Evolutionary conservation across 2,888 invertebrate species (phyloP).

Genomic region (Fragum fragum): DNA sequence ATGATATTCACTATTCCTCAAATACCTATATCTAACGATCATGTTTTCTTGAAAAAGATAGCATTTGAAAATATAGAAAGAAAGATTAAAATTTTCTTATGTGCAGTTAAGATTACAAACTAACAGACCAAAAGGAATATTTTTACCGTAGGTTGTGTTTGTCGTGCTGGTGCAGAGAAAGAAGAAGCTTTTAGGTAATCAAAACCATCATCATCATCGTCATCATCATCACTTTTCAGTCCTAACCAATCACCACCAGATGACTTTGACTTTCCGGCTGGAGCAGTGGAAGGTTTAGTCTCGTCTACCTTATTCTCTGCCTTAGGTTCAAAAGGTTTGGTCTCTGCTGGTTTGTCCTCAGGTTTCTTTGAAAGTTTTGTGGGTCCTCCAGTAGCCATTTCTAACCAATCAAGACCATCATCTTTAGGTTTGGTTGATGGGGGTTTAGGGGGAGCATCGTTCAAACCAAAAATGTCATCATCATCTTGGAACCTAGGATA

Average conservation of each 20-base stretch:
- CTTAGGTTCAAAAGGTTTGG: conserved; percentile 20
- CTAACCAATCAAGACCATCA: conserved; percentile 83
- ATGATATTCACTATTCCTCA: too few relatives aligned
- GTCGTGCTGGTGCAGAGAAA: conserved; percentile 62
- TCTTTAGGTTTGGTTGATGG: conserved; percentile 57
- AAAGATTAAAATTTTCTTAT: too few relatives aligned
- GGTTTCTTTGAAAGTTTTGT: conserved; percentile 40
- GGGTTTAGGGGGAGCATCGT: conserved; percentile 72
- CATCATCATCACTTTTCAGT: conserved; percentile 86
- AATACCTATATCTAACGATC: too few relatives aligned
- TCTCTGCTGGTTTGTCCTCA: conserved; percentile 41
- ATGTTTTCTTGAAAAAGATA: too few relatives aligned
- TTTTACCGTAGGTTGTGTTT: conserved; percentile 43
- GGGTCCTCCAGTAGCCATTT: conserved; percentile 68
- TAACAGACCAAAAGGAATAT: too few relatives aligned
- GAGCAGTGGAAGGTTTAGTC: conserved; percentile 67
- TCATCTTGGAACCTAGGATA: conserved; percentile 82
- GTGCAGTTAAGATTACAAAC: too few relatives aligned
- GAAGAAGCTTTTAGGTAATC: conserved; percentile 63
- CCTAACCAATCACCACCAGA: conserved; percentile 70
- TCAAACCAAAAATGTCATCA: conserved; percentile 88
- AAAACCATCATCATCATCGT: conserved; percentile 89
- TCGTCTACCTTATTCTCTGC: conserved; percentile 28
- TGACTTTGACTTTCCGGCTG: conserved; percentile 36
- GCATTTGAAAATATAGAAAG: too few relatives aligned